Conservation (phyloP, 2,888 invertebrate genomes). For the Drosophila neotestacea region DNA sequence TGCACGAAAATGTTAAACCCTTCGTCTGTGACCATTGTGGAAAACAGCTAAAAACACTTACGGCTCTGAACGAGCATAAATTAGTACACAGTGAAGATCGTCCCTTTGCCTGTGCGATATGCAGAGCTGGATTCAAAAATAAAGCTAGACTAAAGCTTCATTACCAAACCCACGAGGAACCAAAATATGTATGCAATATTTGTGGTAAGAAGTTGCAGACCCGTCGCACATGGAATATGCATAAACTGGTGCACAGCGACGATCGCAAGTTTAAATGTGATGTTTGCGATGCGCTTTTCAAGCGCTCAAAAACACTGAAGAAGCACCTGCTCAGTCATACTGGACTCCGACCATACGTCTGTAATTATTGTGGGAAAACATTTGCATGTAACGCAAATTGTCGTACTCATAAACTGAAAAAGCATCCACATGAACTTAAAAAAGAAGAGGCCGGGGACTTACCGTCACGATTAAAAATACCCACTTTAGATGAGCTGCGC, state of each 20-base stretch:
- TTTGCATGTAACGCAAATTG: slow-evolving; percentile 85
- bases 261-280: slow-evolving; percentile 83
- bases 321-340: slow-evolving; percentile 84
- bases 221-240: slow-evolving; percentile 85
- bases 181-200: slow-evolving; percentile 84
- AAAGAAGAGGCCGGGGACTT: slow-evolving; percentile 79
- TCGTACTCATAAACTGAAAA: slow-evolving; percentile 83
- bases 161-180: slow-evolving; percentile 85
- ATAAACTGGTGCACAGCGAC: slow-evolving; percentile 84
- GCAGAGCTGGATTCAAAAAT: slow-evolving; percentile 83
- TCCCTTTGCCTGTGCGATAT: slow-evolving; percentile 85
- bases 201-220: slow-evolving; percentile 85
- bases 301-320: slow-evolving; percentile 84
- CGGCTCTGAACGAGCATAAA: slow-evolving; percentile 86
- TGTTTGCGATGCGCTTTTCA: slow-evolving; percentile 83
- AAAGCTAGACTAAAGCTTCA: slow-evolving; percentile 82
- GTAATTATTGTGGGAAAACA: slow-evolving; percentile 83
- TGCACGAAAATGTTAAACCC: slow-evolving; percentile 84
- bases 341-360: slow-evolving; percentile 83
- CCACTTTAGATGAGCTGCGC: slow-evolving; percentile 83
- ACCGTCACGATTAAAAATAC: slow-evolving; percentile 73
- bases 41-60: slow-evolving; percentile 85
- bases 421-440: slow-evolving; percentile 82
- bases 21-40: slow-evolving; percentile 86
- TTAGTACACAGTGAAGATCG: slow-evolving; percentile 85